A percentile compares a stretch with the other conserved stretches of the same genome.
Evolutionary conservation across 2,888 invertebrate species (phyloP).

Genomic region (Netelia melanura): DNA sequence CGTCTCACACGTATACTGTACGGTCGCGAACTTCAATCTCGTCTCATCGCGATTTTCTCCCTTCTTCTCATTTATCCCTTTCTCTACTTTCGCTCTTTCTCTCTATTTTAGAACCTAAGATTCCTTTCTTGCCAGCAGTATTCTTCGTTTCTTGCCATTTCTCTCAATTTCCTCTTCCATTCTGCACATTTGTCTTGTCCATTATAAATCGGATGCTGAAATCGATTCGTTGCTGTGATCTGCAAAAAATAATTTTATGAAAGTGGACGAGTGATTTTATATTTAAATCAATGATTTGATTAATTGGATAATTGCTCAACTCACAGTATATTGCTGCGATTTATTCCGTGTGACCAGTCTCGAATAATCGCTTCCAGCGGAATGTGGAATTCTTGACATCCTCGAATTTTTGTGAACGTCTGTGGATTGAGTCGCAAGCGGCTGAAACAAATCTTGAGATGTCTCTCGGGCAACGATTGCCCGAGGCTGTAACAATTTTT

Average conservation of each 20-base stretch:
- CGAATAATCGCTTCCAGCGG: not conserved
- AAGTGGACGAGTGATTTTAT: constrained; percentile 7
- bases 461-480: constrained; percentile 77
- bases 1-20: constrained; percentile 67
- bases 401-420: constrained; percentile 13
- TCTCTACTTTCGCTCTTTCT: constrained; percentile 14
- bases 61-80: constrained; percentile 23
- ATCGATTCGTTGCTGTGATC: not conserved
- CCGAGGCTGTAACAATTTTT: constrained; percentile 76
- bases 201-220: not conserved
- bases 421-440: not conserved
- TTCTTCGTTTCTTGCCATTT: not conserved
- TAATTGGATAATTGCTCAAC: not conserved
- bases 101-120: not conserved
- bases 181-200: not conserved
- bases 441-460: constrained; percentile 67
- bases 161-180: not conserved
- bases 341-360: not conserved
- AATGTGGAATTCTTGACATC: constrained; percentile 48
- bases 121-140: not conserved
- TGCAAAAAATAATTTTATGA: constrained; percentile 2
- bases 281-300: not conserved
- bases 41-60: constrained; percentile 27
- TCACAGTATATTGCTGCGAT: not conserved
- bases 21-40: constrained; percentile 68